A percentile compares a stretch with the other conserved stretches of the same genome.
These are phyloP conservation scores for Trachops cirrhosus DNA, from an alignment of 2,797 vertebrate species.

Conservation along the genomic window DNA sequence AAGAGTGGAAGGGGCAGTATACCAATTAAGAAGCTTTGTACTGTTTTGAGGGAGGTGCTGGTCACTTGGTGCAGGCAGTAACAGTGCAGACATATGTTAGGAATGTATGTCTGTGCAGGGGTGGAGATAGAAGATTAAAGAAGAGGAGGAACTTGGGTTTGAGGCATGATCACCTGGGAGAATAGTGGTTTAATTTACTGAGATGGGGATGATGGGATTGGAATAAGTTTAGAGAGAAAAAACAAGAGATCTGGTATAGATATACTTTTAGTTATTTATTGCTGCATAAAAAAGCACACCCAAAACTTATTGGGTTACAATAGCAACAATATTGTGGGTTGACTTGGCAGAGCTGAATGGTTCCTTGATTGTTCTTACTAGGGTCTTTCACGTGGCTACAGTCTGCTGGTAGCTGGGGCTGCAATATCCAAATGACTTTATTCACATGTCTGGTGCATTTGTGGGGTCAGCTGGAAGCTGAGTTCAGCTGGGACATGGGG, in stretches of 20 bases:
- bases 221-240: neutral
- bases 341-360: no score
- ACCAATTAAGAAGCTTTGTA: neutral
- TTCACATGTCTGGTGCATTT: neutral
- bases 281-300: no score
- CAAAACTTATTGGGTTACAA: no score
- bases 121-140: neutral
- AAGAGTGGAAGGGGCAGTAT: neutral
- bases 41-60: rapidly evolving
- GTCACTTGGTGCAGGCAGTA: neutral
- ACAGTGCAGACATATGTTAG: rapidly evolving
- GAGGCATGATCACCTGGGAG: neutral
- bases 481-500: neutral
- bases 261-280: no score
- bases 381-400: neutral
- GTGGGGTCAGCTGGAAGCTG: neutral
- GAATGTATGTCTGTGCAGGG: neutral
- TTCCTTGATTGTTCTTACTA: neutral
- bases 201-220: neutral
- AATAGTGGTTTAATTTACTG: neutral
- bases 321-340: no score
- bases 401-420: neutral
- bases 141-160: neutral
- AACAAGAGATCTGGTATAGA: neutral
- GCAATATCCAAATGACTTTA: neutral